phyloP scores from a whole-genome alignment of 2,113 vertebrate species.

The Kobus ellipsiprymnus region DNA sequence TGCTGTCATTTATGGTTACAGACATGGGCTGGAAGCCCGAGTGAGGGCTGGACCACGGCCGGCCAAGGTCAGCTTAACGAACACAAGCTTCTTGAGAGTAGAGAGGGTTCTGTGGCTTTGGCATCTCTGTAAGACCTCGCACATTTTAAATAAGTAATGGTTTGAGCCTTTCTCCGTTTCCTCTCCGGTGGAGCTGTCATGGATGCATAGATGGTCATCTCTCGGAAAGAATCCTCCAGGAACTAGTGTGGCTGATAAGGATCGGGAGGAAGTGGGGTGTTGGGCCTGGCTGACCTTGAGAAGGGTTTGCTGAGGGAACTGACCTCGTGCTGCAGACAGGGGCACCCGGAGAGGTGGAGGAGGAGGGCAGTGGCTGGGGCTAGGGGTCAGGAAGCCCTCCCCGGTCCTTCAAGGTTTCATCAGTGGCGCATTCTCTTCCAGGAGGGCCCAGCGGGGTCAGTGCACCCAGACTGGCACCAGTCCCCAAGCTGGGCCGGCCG shows the following conservation, averaged over 20 bases:
- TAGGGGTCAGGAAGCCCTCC: neutral
- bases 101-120: neutral
- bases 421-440: slow-evolving; percentile 35
- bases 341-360: neutral
- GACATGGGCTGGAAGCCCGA: neutral
- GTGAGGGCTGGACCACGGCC: neutral
- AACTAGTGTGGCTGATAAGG: neutral
- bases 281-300: neutral
- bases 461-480: slow-evolving; percentile 40
- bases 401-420: slow-evolving; percentile 50
- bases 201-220: neutral
- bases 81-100: neutral
- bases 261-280: neutral
- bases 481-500: slow-evolving; percentile 49
- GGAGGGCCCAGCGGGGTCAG: neutral
- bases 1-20: slow-evolving; percentile 45
- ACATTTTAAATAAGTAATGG: neutral
- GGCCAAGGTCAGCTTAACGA: neutral
- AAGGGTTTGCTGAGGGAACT: neutral
- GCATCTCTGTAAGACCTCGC: neutral
- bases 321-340: neutral
- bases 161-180: neutral
- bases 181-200: neutral
- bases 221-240: neutral
- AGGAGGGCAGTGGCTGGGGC: neutral